These are phyloP conservation scores for Bothrops alternatus DNA, from an alignment of 2,797 vertebrate genomes.

Conservation along the genomic window DNA sequence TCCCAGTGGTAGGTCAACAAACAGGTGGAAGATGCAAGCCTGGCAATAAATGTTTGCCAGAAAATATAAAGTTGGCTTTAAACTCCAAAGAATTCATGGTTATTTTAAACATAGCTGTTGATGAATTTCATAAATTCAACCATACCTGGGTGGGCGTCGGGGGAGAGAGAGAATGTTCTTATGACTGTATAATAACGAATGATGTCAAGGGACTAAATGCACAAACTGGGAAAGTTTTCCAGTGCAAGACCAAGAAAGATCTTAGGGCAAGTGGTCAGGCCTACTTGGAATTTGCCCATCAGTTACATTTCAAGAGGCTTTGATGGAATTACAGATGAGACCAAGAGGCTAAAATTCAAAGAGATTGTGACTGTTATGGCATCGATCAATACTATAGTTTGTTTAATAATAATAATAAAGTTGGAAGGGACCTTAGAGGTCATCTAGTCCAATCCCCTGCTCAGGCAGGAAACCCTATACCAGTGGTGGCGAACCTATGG, in stretches of 20 bases:
- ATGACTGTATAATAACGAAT: background rate
- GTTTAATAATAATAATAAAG: background rate
- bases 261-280: background rate
- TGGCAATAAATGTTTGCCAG: background rate
- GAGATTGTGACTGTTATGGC: background rate
- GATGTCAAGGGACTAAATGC: background rate
- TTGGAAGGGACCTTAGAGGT: too few relatives aligned
- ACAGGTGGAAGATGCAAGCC: background rate
- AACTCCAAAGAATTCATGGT: background rate
- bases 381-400: background rate
- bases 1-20: background rate
- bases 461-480: too few relatives aligned
- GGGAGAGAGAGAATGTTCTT: background rate
- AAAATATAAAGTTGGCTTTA: background rate
- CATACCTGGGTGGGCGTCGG: background rate
- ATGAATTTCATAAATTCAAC: background rate
- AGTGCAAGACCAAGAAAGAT: background rate
- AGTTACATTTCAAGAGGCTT: background rate
- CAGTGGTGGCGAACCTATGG: too few relatives aligned
- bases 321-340: background rate
- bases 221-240: background rate
- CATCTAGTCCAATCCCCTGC: too few relatives aligned
- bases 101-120: background rate
- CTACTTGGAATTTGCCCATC: background rate
- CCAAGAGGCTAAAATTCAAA: background rate